These are phyloP conservation scores for Pachliopta kotzebuea DNA, from an alignment of 2,888 invertebrate genomes.

Conservation along the genomic window DNA sequence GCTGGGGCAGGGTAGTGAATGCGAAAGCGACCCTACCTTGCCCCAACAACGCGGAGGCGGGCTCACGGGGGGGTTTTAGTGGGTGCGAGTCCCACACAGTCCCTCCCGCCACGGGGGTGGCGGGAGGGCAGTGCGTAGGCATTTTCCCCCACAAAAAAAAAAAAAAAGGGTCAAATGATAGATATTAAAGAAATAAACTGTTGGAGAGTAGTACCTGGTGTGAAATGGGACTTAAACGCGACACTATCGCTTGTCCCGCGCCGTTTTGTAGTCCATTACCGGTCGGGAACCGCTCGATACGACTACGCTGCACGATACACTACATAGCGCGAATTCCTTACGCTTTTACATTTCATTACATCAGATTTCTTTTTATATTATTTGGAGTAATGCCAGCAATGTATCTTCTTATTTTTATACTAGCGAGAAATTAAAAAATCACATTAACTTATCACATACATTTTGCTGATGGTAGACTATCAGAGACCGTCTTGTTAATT, in stretches of 20 bases:
- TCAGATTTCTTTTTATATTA: conserved; percentile 13
- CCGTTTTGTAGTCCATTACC: conserved; percentile 29
- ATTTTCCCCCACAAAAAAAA: no score
- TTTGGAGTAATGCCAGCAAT: background rate
- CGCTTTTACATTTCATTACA: conserved; percentile 17
- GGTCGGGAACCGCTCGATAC: conserved; percentile 20
- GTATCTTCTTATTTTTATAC: conserved; percentile 2
- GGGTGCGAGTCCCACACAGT: no score
- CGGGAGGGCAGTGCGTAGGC: no score
- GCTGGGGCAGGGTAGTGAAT: no score
- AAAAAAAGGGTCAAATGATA: background rate
- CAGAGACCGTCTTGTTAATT: no score
- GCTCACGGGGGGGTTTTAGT: no score
- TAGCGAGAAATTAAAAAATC: background rate
- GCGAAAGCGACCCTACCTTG: no score
- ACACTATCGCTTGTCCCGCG: conserved; percentile 22
- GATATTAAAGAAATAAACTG: conserved; percentile 12
- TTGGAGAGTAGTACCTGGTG: conserved; percentile 1
- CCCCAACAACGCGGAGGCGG: no score
- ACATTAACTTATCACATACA: background rate
- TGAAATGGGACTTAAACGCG: conserved; percentile 25
- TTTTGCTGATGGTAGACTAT: no score
- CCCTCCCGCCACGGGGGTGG: no score
- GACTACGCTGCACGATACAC: conserved; percentile 13
- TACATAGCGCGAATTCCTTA: conserved; percentile 24